Conservation (phyloP, 2,888 invertebrate genomes). For the Furcula furcula region DNA sequence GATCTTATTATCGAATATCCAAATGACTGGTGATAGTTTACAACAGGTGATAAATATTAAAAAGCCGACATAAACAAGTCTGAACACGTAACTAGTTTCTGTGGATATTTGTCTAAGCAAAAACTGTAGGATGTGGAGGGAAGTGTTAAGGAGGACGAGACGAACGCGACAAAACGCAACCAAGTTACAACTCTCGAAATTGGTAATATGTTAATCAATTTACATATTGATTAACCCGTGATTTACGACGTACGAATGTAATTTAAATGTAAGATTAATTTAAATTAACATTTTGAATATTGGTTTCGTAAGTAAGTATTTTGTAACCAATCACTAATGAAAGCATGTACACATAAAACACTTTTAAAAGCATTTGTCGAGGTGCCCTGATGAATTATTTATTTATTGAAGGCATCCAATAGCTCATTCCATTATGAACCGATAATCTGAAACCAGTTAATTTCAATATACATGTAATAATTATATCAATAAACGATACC, state of each 20-base stretch:
- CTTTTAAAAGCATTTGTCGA: too few relatives aligned
- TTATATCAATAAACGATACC: too few relatives aligned
- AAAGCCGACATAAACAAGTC: constrained; percentile 61
- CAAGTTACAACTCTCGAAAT: not conserved
- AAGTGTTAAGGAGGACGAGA: constrained; percentile 37
- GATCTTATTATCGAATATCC: too few relatives aligned
- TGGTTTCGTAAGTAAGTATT: constrained; percentile 1
- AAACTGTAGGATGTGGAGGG: constrained; percentile 60
- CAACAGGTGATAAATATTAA: constrained; percentile 61
- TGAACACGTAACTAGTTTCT: constrained; percentile 75
- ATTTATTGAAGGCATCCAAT: too few relatives aligned
- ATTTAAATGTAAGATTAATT: not conserved
- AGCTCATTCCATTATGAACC: too few relatives aligned
- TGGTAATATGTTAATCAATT: not conserved
- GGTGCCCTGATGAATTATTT: too few relatives aligned
- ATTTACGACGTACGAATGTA: not conserved
- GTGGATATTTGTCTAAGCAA: constrained; percentile 75
- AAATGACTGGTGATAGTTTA: constrained; percentile 47
- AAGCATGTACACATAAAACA: not conserved
- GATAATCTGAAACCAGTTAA: too few relatives aligned
- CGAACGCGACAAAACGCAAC: constrained; percentile 9
- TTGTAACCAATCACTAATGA: not conserved
- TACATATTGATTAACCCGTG: not conserved
- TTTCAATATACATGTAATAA: too few relatives aligned
- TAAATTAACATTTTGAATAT: not conserved